Evolutionary conservation across 2,888 invertebrate genomes (phyloP).

Genomic region (Electrophaes corylata): DNA sequence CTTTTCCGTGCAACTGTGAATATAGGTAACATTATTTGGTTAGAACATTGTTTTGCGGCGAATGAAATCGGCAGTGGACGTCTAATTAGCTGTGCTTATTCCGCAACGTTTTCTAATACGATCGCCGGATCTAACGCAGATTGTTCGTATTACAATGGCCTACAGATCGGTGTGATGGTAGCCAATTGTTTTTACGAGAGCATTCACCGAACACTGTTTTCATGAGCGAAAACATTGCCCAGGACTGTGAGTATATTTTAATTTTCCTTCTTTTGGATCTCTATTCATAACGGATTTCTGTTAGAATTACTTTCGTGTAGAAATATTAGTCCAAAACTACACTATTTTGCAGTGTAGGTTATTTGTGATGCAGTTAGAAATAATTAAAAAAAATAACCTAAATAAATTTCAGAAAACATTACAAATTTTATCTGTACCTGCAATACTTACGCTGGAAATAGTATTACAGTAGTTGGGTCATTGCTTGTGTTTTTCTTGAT

Average conservation of each 20-base stretch:
- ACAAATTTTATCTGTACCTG: background rate
- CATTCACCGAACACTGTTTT: conserved; percentile 20
- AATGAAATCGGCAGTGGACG: conserved; percentile 13
- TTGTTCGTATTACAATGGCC: conserved; percentile 12
- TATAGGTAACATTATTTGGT: conserved; percentile 27
- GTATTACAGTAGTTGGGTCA: background rate
- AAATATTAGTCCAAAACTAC: background rate
- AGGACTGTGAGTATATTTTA: conserved; percentile 25
- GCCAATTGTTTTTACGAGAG: conserved; percentile 7
- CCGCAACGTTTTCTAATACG: conserved; percentile 20
- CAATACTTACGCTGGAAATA: background rate
- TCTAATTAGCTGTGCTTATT: conserved; percentile 28
- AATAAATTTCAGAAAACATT: background rate
- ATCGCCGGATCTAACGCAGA: conserved; percentile 22
- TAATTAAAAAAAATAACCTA: background rate
- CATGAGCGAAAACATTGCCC: conserved; percentile 25
- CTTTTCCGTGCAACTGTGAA: conserved; percentile 28
- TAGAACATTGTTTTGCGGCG: conserved; percentile 33
- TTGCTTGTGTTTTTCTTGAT: background rate
- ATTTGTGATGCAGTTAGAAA: background rate
- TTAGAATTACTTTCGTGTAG: background rate
- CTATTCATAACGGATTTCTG: background rate
- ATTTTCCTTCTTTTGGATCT: background rate
- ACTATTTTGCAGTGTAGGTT: background rate
- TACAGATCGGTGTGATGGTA: conserved; percentile 10